Percentiles rank a stretch among this genome's conserved stretches.
Conservation (phyloP, 2,797 vertebrate genomes). For the Hozukius guyotensis region DNA sequence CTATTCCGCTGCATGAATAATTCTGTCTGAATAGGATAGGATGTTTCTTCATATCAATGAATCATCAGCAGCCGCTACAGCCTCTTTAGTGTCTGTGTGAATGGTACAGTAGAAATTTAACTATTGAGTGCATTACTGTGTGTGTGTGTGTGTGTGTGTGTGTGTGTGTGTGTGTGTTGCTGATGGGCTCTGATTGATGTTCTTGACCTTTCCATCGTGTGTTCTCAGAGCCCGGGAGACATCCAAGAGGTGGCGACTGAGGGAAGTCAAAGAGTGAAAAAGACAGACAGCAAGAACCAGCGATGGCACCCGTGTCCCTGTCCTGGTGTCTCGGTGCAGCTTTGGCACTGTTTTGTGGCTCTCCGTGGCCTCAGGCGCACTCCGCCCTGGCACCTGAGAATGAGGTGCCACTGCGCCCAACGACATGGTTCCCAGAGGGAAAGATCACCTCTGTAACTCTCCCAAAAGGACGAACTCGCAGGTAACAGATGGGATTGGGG, state of each 20-base stretch:
- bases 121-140: slow-evolving; percentile 16
- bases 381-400: slow-evolving; percentile 78
- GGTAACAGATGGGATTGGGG: slow-evolving; percentile 72
- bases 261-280: slow-evolving; percentile 29
- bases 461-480: slow-evolving; percentile 87
- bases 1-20: slow-evolving; percentile 81
- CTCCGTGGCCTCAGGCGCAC: slow-evolving; percentile 46
- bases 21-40: slow-evolving; percentile 81
- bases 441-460: slow-evolving; percentile 86
- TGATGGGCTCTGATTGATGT: slow-evolving; percentile 48
- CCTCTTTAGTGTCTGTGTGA: slow-evolving; percentile 59
- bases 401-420: slow-evolving; percentile 85
- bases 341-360: slow-evolving; percentile 63
- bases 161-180: background rate
- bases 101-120: slow-evolving; percentile 48
- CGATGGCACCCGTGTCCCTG: slow-evolving; percentile 54
- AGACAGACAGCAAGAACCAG: background rate
- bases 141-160: slow-evolving; percentile 1
- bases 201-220: slow-evolving; percentile 59
- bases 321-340: slow-evolving; percentile 67
- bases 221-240: slow-evolving; percentile 43
- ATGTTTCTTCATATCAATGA: slow-evolving; percentile 81
- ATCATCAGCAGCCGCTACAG: slow-evolving; percentile 74
- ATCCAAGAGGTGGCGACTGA: slow-evolving; percentile 26
- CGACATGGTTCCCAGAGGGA: slow-evolving; percentile 84